These are phyloP conservation scores for Melanostoma scalare DNA, from an alignment of 2,888 invertebrate genomes.

Conservation along the genomic window DNA sequence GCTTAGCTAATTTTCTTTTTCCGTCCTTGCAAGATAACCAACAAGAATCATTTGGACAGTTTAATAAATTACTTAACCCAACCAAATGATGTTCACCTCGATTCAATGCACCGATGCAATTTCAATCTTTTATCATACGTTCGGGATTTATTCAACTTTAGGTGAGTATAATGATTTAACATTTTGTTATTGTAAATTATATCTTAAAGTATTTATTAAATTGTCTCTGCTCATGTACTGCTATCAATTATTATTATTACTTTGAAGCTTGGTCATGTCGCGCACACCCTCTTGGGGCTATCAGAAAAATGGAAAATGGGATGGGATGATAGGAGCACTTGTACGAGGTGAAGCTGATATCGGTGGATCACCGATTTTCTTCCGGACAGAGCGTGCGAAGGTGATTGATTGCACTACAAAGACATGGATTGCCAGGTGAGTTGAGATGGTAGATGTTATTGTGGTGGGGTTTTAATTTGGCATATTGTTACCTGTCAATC, in stretches of 20 bases:
- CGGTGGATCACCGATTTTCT: constrained; percentile 87
- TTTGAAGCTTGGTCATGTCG: constrained; percentile 77
- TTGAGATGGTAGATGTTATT: constrained; percentile 40
- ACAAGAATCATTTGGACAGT: constrained; percentile 80
- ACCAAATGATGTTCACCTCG: constrained; percentile 83
- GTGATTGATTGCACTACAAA: constrained; percentile 85
- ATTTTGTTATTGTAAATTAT: constrained; percentile 25
- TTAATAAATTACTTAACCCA: constrained; percentile 83
- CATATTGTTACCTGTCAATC: constrained; percentile 76
- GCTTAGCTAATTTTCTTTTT: constrained; percentile 35
- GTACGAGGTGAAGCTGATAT: constrained; percentile 85
- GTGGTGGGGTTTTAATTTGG: constrained; percentile 75
- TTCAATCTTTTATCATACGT: constrained; percentile 85
- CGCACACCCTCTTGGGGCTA: constrained; percentile 86
- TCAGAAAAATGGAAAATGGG: constrained; percentile 84
- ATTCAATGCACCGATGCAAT: constrained; percentile 86
- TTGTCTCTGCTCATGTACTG: constrained; percentile 28
- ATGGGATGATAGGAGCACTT: constrained; percentile 86
- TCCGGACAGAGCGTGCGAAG: constrained; percentile 85
- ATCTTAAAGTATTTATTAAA: constrained; percentile 64
- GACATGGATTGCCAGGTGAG: constrained; percentile 85
- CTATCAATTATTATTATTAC: constrained; percentile 72
- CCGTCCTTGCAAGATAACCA: constrained; percentile 78
- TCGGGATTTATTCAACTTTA: constrained; percentile 86
- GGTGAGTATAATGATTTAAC: constrained; percentile 81